A percentile compares a stretch with the other conserved stretches of the same genome.
phyloP scores from a whole-genome alignment of 92 coral and sea anemone genomes.

The Paragorgia papillata region DNA sequence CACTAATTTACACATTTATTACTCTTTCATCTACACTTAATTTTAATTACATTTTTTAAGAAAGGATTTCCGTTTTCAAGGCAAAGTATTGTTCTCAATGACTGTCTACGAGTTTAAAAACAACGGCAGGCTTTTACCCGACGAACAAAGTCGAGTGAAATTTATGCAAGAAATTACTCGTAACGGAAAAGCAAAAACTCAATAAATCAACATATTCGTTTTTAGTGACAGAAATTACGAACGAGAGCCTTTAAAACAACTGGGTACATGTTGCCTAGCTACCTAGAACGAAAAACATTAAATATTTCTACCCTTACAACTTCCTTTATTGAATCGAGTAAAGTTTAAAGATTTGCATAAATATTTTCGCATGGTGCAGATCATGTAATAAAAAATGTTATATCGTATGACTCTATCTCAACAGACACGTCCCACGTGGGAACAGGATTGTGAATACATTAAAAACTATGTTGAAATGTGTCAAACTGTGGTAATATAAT shows the following conservation, averaged over 20 bases:
- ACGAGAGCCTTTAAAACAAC: neutral
- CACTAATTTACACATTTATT: too few species aligned
- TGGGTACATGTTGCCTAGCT: neutral
- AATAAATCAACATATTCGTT: neutral
- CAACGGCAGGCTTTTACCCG: too few species aligned
- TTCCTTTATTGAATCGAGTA: neutral
- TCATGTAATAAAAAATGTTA: slow-evolving; percentile 2
- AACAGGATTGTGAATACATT: neutral
- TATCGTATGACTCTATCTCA: neutral
- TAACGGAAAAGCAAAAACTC: slow-evolving; percentile 14
- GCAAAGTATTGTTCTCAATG: too few species aligned
- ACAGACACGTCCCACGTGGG: slow-evolving; percentile 10
- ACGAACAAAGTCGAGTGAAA: too few species aligned
- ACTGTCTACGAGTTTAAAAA: too few species aligned
- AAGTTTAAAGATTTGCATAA: slow-evolving; percentile 33
- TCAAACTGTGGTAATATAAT: slow-evolving; percentile 32
- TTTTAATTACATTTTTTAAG: too few species aligned
- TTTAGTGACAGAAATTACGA: neutral
- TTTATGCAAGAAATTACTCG: too few species aligned
- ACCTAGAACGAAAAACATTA: neutral
- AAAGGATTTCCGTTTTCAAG: too few species aligned
- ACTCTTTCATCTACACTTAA: too few species aligned
- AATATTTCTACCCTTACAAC: neutral
- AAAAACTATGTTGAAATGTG: neutral
- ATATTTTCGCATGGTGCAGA: neutral